These are phyloP conservation scores for Antrozous pallidus DNA, from an alignment of 2,797 vertebrate genomes.

Conservation along the genomic window DNA sequence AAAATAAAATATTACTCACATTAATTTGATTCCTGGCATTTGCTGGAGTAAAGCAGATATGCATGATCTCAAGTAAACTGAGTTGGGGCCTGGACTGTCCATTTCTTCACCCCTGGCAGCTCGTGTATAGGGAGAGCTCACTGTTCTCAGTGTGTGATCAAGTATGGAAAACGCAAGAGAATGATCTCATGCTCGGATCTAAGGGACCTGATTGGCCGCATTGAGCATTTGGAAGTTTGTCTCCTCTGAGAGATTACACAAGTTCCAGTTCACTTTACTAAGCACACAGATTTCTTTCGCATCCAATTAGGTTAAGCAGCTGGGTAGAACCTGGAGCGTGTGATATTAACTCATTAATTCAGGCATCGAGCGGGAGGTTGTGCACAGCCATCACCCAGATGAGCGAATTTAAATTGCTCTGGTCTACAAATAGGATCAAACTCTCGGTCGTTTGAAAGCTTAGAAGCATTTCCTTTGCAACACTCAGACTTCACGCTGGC, in stretches of 20 bases:
- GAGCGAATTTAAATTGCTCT: neutral
- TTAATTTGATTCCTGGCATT: neutral
- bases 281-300: neutral
- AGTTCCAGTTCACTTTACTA: neutral
- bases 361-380: neutral
- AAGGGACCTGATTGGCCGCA: neutral
- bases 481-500: neutral
- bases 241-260: neutral
- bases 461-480: neutral
- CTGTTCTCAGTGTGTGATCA: neutral
- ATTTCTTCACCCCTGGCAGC: neutral
- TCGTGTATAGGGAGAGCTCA: neutral
- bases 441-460: neutral
- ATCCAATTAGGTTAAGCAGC: constrained; percentile 31
- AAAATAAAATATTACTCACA: neutral
- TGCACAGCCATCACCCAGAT: neutral
- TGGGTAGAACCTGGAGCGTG: fast-evolving
- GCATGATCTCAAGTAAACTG: fast-evolving
- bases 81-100: neutral
- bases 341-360: neutral
- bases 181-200: neutral
- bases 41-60: neutral
- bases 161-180: constrained; percentile 6
- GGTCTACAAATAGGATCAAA: neutral
- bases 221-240: neutral